Evolutionary conservation across 2,888 invertebrate genomes (phyloP).

Genomic region (Troides aeacus): DNA sequence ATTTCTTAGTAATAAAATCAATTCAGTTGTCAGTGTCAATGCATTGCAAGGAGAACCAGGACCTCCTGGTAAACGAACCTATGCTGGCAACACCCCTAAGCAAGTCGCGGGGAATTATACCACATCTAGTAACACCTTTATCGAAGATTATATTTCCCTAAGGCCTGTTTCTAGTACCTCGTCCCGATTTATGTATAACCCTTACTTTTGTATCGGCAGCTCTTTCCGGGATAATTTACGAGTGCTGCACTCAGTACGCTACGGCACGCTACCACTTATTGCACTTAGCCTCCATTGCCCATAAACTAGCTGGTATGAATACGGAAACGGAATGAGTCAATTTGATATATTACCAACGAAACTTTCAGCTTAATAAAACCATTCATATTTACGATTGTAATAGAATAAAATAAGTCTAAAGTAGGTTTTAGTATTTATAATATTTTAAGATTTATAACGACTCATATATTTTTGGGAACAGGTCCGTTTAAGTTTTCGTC

Average conservation of each 20-base stretch:
- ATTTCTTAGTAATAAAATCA: too few relatives aligned
- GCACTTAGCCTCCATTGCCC: conserved; percentile 38
- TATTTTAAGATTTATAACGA: too few relatives aligned
- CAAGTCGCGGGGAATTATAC: too few relatives aligned
- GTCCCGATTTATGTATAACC: conserved; percentile 50
- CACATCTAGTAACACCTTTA: conserved; percentile 30
- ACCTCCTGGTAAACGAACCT: too few relatives aligned
- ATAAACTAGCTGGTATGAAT: conserved; percentile 27
- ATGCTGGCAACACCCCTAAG: too few relatives aligned
- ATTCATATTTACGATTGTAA: background rate
- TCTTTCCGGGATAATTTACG: conserved; percentile 49
- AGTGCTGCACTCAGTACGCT: conserved; percentile 31
- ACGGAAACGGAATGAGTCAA: background rate
- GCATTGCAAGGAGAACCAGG: too few relatives aligned
- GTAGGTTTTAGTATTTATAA: too few relatives aligned
- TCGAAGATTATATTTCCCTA: conserved; percentile 22
- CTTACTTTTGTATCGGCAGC: conserved; percentile 46
- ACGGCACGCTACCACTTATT: conserved; percentile 37
- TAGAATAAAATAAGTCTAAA: too few relatives aligned
- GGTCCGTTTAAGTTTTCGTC: too few relatives aligned
- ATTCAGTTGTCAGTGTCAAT: too few relatives aligned
- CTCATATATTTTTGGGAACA: too few relatives aligned
- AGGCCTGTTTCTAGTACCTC: conserved; percentile 37
- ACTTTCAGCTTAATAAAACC: conserved; percentile 1
- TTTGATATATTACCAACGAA: conserved; percentile 9